Evolutionary conservation across 2,888 invertebrate species (phyloP).

Genomic region (Pachymerium ferrugineum): DNA sequence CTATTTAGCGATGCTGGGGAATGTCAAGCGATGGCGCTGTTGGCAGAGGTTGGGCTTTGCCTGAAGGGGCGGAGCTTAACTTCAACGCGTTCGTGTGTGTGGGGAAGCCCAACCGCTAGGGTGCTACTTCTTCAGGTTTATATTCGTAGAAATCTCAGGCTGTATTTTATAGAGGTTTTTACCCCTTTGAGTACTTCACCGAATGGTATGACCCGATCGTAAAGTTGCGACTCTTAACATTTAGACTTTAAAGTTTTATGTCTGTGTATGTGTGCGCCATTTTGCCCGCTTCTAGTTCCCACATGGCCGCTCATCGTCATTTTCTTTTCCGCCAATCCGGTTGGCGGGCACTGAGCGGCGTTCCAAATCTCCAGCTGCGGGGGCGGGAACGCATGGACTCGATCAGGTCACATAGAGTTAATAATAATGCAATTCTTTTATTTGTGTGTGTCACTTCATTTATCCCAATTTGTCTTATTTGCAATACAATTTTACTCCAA

Average conservation of each 20-base stretch:
- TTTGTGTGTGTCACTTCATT: slow-evolving; percentile 25
- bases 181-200: background rate
- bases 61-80: slow-evolving; percentile 10
- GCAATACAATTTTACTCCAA: too few relatives aligned
- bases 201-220: background rate
- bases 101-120: background rate
- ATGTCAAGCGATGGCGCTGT: slow-evolving; percentile 26
- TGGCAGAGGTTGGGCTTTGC: background rate
- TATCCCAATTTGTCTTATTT: slow-evolving; percentile 15
- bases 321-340: background rate
- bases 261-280: background rate
- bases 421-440: slow-evolving; percentile 24
- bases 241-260: slow-evolving; percentile 3
- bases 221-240: background rate
- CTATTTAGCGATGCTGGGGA: slow-evolving; percentile 4
- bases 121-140: background rate
- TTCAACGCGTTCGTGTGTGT: background rate
- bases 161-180: background rate
- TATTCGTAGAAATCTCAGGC: background rate
- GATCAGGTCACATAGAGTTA: slow-evolving; percentile 19
- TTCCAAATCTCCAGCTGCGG: slow-evolving; percentile 24
- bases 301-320: slow-evolving; percentile 22
- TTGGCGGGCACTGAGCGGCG: background rate
- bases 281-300: background rate
- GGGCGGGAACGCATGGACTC: slow-evolving; percentile 19